Evolutionary conservation across 2,113 vertebrate genomes (phyloP).

Genomic region (Cyprinus carpio): DNA sequence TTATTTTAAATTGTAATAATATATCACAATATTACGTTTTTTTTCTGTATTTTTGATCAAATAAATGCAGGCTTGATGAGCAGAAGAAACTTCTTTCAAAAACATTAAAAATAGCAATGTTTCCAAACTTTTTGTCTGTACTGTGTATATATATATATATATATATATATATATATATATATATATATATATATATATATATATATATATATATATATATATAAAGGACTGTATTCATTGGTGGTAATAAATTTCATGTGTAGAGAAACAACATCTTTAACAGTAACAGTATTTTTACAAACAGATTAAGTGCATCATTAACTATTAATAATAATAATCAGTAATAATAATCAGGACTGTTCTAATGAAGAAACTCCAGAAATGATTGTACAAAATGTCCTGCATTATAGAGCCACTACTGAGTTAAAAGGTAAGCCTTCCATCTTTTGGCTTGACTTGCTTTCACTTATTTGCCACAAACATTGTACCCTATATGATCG

Average conservation of each 20-base stretch:
- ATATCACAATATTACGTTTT: too few species aligned
- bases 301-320: not conserved
- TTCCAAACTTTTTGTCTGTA: too few species aligned
- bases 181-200: too few species aligned
- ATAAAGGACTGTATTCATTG: not conserved
- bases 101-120: too few species aligned
- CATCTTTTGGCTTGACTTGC: not conserved
- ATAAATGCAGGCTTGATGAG: too few species aligned
- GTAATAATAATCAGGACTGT: not conserved
- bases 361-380: not conserved
- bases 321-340: not conserved
- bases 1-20: too few species aligned
- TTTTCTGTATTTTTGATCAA: too few species aligned
- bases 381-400: not conserved
- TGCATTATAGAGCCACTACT: not conserved
- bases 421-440: not conserved
- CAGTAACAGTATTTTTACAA: not conserved
- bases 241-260: not conserved
- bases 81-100: too few species aligned
- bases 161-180: too few species aligned
- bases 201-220: too few species aligned
- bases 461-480: not conserved
- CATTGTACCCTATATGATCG: conserved; percentile 14
- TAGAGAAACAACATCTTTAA: not conserved
- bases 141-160: too few species aligned